These are phyloP conservation scores for Tetanocera ferruginea DNA, from an alignment of 2,888 invertebrate genomes.

Conservation along the genomic window DNA sequence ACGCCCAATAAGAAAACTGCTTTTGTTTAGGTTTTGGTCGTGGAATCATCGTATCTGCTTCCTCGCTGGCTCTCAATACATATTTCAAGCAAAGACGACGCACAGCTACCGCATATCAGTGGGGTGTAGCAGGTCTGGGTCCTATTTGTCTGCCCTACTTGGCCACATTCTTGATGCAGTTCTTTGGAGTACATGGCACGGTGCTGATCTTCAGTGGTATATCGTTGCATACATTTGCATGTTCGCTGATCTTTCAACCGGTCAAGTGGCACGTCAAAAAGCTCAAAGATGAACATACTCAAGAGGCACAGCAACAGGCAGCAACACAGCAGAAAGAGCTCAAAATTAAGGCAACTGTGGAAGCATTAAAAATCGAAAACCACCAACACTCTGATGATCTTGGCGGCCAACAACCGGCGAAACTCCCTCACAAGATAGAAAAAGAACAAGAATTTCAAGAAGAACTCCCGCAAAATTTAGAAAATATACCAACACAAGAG, in stretches of 20 bases:
- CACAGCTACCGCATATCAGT: slow-evolving; percentile 79
- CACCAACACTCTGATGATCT: slow-evolving; percentile 66
- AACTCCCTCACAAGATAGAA: not conserved
- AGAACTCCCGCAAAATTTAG: not conserved
- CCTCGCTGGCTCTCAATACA: slow-evolving; percentile 80
- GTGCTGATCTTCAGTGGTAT: slow-evolving; percentile 78
- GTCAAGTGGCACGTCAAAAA: slow-evolving; percentile 80
- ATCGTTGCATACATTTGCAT: slow-evolving; percentile 77
- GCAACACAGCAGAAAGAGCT: slow-evolving; percentile 74
- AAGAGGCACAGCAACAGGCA: slow-evolving; percentile 53
- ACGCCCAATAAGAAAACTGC: not conserved
- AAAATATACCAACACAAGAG: slow-evolving; percentile 45
- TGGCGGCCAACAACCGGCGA: slow-evolving; percentile 61
- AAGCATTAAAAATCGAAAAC: slow-evolving; percentile 75
- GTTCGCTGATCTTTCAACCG: slow-evolving; percentile 79
- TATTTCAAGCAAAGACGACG: slow-evolving; percentile 80
- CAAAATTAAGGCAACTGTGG: slow-evolving; percentile 74
- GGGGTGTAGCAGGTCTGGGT: slow-evolving; percentile 80
- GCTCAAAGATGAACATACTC: slow-evolving; percentile 61
- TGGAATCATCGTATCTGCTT: slow-evolving; percentile 78
- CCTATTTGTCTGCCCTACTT: slow-evolving; percentile 81
- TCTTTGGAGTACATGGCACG: slow-evolving; percentile 77
- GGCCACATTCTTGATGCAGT: slow-evolving; percentile 75
- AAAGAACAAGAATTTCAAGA: slow-evolving; percentile 35
- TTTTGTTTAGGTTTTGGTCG: slow-evolving; percentile 47